Evolutionary conservation across 2,888 invertebrate species (phyloP), one percentile per base, ranked within the genome.

Genomic region (Euzetes globulus): DNA sequence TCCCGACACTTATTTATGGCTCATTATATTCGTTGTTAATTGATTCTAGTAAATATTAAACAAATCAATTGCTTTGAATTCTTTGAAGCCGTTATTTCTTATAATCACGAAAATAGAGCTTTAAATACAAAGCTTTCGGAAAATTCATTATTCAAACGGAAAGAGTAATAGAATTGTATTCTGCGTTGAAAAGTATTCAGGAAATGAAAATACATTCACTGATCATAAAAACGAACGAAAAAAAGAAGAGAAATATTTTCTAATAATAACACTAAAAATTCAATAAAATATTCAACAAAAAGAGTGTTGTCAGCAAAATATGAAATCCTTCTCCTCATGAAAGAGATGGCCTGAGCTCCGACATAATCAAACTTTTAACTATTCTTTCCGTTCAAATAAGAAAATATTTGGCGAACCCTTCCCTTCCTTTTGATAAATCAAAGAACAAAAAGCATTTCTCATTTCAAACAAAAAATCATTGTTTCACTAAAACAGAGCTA

Each of bases 11-110:
- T 55, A 22, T 55, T 55, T 22, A 55, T 55, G 6, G 13, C 41
- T 55, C 55, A 55, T 55, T 55, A 50, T 50, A 11, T 22, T 55
- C 41, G n/a, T 55, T 55, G 55, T 22, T 55, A 55, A 55, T 55
- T 55, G 55, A 55, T 55, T 55, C 22, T 55, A 41, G 13, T 41
- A 41, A 41, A 41, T 41, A 41, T 55, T 22, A 55, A 55, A 25
- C 55, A 55, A 55, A 55, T 55, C 55, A 41, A 41, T 41, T 41
- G 41, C 41, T 41, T 13, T 41, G 11, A 4, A 52, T 52, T 52
- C 52, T 19, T 4, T 52, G 3, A 55, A 13, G 22, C 25, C 7
- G 19, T 55, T 55, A 55, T 55, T 11, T 2, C 25, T 25, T 55
- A 1, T 55, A 13, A 55, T 55, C 55, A 55, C 55, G 55, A 55